Conservation (phyloP, 1,140 invertebrate genomes). For the Trissolcus basalis region DNA sequence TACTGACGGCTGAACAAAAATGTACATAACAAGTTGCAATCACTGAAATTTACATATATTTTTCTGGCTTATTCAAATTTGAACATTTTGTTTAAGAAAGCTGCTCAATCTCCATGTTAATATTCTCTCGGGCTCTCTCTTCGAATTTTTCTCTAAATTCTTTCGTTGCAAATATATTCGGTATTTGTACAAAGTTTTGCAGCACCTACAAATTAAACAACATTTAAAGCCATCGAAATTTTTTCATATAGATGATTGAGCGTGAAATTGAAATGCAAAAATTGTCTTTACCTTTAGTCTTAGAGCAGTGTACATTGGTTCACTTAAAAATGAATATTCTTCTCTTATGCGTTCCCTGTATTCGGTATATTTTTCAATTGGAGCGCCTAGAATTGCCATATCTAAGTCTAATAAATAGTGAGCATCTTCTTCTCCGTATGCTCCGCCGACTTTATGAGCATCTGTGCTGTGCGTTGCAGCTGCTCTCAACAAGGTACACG, state of each 20-base stretch:
- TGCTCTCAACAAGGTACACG: constrained; percentile 76
- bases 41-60: too few relatives aligned
- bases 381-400: constrained; percentile 77
- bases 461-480: constrained; percentile 79
- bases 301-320: constrained; percentile 77
- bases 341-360: constrained; percentile 77
- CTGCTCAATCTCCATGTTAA: constrained; percentile 78
- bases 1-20: too few relatives aligned
- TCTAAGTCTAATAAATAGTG: constrained; percentile 81
- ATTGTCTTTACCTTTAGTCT: constrained; percentile 76
- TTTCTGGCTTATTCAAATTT: too few relatives aligned
- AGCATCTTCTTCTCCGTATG: constrained; percentile 78
- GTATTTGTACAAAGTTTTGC: constrained; percentile 80
- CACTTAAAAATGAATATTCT: constrained; percentile 78
- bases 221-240: constrained; percentile 19
- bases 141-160: constrained; percentile 79
- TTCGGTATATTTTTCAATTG: constrained; percentile 75
- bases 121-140: constrained; percentile 79
- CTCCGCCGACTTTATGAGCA: constrained; percentile 78
- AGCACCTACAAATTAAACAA: constrained; percentile 77
- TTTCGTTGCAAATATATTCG: constrained; percentile 81
- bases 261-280: too few relatives aligned
- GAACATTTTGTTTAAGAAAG: constrained; percentile 63
- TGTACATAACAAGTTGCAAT: too few relatives aligned
- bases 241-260: too few relatives aligned